Base-by-base conservation (phyloP, 2,797 vertebrate species). In the Centroberyx gerrardi region DNA sequence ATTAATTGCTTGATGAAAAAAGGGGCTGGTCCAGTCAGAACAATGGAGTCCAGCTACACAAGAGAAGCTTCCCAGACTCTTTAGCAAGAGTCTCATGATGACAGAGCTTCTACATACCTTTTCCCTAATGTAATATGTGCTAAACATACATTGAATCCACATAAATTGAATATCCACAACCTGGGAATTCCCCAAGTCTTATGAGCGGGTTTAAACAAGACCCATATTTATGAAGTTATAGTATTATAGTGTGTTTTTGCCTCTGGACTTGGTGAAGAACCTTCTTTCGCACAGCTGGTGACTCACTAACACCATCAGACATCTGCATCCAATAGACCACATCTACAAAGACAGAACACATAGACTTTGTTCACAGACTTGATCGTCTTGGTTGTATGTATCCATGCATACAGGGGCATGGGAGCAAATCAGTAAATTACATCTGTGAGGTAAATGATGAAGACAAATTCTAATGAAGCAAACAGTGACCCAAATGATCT, bases 241-340 rank as follows among this genome's bases (percentile, higher is more conserved):
- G 31, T 9, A 8, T 55, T 70, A 33, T n/a, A 61, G 10, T 56
- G 42, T 27, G 31, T 62, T 77, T 52, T 52, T 74, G 54, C 78
- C 29, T 78, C 22, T 67, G 62, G 49, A 72, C 66, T 49, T 12
- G 18, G 10, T 13, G 40, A 42, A 13, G 40, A 42, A 42, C 40
- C 40, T 42, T 42, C 8, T 7, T 42, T 13, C 2, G 17, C 56
- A 18, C 61, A 10, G 28, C 13, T 56, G 63, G 49, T 71, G 68
- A 78, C 78, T 76, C 76, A 55, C 53, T 53, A 64, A 77, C 69
- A 70, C 65, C 60, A 3, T 48, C 63, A 79, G 60, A 76, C 5
- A 3, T 18, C 49, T 69, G 58, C 36, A 0, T 67, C 46, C 46
- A 8, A 62, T 68, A 63, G 76, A 38, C 55, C 62, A 17, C 64